These are phyloP conservation scores for Corydoras maculifer DNA, from an alignment of 2,113 vertebrate species.

Conservation along the genomic window DNA sequence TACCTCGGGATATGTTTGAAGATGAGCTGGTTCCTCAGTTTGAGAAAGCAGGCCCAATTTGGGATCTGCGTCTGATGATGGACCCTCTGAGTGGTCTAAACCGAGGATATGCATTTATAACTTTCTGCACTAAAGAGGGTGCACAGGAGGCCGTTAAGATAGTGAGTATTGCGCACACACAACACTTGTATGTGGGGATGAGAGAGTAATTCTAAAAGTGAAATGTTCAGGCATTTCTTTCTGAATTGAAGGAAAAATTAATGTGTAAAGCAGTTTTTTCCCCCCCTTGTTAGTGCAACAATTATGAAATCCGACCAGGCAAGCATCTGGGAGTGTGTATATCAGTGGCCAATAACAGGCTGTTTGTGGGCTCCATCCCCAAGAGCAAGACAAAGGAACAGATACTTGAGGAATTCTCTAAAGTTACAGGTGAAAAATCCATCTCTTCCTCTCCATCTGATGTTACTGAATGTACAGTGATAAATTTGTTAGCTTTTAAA, in stretches of 20 bases:
- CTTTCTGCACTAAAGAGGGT: conserved; percentile 96
- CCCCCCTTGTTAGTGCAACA: conserved; percentile 78
- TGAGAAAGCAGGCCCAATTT: conserved; percentile 94
- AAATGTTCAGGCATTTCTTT: no score
- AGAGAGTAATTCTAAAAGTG: not conserved
- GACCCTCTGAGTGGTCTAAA: conserved; percentile 95
- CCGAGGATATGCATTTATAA: conserved; percentile 96
- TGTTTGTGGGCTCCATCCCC: conserved; percentile 98
- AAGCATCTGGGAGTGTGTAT: conserved; percentile 98
- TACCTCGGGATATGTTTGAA: conserved; percentile 94
- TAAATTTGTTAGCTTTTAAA: no score
- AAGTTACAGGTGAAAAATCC: conserved; percentile 86
- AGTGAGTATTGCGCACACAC: conserved; percentile 62
- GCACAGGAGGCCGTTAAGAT: conserved; percentile 95
- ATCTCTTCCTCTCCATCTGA: not conserved
- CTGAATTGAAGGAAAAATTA: no score
- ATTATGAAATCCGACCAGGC: conserved; percentile 93
- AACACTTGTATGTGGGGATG: not conserved
- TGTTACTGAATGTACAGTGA: no score
- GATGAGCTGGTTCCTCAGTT: conserved; percentile 96
- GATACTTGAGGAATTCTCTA: conserved; percentile 94
- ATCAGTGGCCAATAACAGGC: conserved; percentile 97
- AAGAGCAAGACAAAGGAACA: conserved; percentile 99
- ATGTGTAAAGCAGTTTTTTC: not conserved
- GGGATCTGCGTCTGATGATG: conserved; percentile 98